Evolutionary conservation across 2,797 vertebrate genomes (phyloP).

Genomic region (Austrolebias charrua): DNA sequence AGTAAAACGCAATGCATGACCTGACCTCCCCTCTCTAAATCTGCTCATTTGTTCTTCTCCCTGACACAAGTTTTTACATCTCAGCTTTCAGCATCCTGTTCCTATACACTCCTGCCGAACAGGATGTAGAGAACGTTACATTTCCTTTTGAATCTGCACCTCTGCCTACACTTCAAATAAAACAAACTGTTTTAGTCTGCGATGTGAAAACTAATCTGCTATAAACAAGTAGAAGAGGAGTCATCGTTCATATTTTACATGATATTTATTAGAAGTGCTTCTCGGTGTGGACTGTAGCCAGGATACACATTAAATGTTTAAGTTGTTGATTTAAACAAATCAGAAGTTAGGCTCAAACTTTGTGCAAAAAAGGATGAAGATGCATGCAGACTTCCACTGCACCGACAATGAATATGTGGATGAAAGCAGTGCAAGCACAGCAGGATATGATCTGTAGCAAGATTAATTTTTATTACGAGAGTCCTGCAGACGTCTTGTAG

Average conservation of each 20-base stretch:
- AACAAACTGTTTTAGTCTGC: conserved; percentile 37
- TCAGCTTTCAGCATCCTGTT: conserved; percentile 4
- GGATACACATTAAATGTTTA: conserved; percentile 43
- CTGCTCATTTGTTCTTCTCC: conserved; percentile 7
- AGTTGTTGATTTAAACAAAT: conserved; percentile 16
- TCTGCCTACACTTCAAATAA: conserved; percentile 31
- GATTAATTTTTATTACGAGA: too few species aligned
- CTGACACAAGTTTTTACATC: conserved; percentile 6
- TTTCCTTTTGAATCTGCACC: conserved; percentile 25
- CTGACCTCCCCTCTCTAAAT: conserved; percentile 7
- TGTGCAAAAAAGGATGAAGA: conserved; percentile 1
- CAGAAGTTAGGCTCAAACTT: conserved; percentile 1
- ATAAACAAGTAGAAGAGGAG: conserved; percentile 39
- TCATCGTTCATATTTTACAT: conserved; percentile 69
- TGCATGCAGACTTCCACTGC: neutral
- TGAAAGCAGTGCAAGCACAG: too few species aligned
- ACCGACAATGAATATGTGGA: conserved; percentile 1
- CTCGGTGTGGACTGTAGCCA: conserved; percentile 53
- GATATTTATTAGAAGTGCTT: conserved; percentile 61
- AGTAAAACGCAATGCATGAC: neutral
- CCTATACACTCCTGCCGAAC: conserved; percentile 30
- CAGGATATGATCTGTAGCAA: too few species aligned
- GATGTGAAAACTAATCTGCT: conserved; percentile 30
- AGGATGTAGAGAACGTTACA: conserved; percentile 28
- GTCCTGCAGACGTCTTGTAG: neutral